A percentile compares a stretch with the other conserved stretches of the same genome.
Conservation (phyloP, 2,888 invertebrate species). For the Sialis lutaria region DNA sequence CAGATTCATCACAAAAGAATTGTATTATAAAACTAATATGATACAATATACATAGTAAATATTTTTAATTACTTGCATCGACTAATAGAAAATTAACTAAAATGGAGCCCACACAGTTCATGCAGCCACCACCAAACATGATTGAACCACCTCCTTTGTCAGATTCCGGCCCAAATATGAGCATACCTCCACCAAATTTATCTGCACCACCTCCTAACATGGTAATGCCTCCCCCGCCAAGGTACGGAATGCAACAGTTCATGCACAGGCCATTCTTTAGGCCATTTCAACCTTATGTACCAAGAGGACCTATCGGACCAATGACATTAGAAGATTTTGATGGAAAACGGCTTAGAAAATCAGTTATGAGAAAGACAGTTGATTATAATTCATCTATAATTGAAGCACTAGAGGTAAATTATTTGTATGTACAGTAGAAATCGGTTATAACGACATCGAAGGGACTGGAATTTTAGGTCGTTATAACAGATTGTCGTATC, state of each 20-base stretch:
- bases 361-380: slow-evolving; percentile 93
- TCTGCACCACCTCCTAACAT: slow-evolving; percentile 14
- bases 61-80: too few relatives aligned
- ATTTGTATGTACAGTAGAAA: background rate
- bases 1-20: too few relatives aligned
- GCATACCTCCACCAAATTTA: slow-evolving; percentile 21
- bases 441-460: too few relatives aligned
- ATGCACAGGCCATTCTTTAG: slow-evolving; percentile 19
- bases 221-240: slow-evolving; percentile 15
- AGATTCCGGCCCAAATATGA: slow-evolving; percentile 20
- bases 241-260: slow-evolving; percentile 8
- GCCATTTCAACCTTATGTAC: slow-evolving; percentile 24
- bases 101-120: slow-evolving; percentile 8
- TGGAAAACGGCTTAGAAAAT: slow-evolving; percentile 88
- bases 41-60: too few relatives aligned
- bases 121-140: slow-evolving; percentile 3
- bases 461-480: too few relatives aligned
- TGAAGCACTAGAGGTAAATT: slow-evolving; percentile 67
- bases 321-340: slow-evolving; percentile 83
- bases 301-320: slow-evolving; percentile 29
- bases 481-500: too few relatives aligned
- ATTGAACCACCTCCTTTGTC: slow-evolving; percentile 21
- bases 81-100: background rate
- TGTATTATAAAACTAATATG: too few relatives aligned
- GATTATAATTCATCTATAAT: slow-evolving; percentile 95